These are phyloP conservation scores for Ochotona curzoniae DNA, from an alignment of 2,113 vertebrate species.

Conservation along the genomic window DNA sequence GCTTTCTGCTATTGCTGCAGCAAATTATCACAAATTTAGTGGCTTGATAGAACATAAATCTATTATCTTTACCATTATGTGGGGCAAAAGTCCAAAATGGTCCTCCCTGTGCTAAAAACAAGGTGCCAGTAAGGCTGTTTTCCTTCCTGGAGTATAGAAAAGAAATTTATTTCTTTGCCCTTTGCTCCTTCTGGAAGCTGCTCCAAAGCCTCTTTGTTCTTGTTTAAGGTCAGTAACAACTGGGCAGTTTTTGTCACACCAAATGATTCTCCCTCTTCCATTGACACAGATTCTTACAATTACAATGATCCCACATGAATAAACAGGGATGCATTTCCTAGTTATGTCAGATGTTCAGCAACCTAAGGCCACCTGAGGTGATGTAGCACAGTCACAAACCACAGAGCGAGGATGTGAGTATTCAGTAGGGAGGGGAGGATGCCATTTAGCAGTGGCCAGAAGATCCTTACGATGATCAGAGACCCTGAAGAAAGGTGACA, in stretches of 20 bases:
- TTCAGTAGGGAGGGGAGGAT: accelerated
- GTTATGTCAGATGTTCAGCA: not conserved
- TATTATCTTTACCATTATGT: not conserved
- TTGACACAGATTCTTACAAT: no score
- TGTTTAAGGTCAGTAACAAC: not conserved
- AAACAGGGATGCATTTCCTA: not conserved
- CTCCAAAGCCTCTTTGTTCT: not conserved
- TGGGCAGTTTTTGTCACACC: not conserved
- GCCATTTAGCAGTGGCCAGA: not conserved
- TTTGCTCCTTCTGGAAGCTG: not conserved
- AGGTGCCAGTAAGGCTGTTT: not conserved
- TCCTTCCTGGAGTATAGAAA: not conserved
- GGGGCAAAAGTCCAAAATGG: not conserved
- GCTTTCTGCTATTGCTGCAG: not conserved
- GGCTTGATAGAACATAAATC: not conserved
- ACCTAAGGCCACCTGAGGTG: not conserved
- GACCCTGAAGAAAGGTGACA: not conserved
- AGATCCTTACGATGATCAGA: not conserved
- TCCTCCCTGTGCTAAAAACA: not conserved
- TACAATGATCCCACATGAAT: not conserved
- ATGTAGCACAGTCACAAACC: not conserved
- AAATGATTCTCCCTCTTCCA: not conserved
- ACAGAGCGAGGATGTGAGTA: not conserved
- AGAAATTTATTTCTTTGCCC: not conserved
- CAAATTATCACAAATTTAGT: not conserved